Percentiles rank a stretch among this genome's conserved stretches.
Evolutionary conservation across 2,113 vertebrate genomes (phyloP).

Genomic region (Fregetta grallaria): DNA sequence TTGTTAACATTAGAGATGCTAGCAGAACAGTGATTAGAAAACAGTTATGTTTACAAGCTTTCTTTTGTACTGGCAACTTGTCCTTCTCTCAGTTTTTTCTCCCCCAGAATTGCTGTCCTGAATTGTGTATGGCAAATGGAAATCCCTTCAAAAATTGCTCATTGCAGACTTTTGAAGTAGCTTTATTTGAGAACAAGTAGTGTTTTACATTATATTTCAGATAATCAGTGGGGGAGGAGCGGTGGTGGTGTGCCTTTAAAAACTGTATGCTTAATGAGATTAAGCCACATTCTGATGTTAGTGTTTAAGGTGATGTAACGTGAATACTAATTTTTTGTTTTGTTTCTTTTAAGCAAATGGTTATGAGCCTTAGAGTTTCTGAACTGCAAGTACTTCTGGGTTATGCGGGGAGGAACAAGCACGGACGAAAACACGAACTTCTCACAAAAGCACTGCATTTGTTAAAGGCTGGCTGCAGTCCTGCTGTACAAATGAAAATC

Average conservation of each 20-base stretch:
- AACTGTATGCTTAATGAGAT: neutral
- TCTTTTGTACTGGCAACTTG: neutral
- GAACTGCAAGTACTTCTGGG: conserved; percentile 98
- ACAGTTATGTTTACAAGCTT: neutral
- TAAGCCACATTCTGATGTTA: neutral
- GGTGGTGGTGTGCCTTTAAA: neutral
- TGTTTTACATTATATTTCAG: neutral
- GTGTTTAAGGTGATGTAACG: neutral
- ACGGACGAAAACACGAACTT: conserved; percentile 98
- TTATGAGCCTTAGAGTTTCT: conserved; percentile 99
- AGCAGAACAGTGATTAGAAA: neutral
- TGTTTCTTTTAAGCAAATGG: conserved; percentile 93
- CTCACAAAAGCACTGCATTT: conserved; percentile 96
- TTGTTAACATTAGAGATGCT: accelerated
- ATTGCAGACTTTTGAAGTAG: accelerated
- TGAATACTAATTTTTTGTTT: conserved; percentile 3
- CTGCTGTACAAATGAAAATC: conserved; percentile 98
- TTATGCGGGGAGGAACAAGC: conserved; percentile 98
- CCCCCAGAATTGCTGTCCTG: neutral
- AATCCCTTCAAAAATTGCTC: neutral
- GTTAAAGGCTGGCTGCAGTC: conserved; percentile 96
- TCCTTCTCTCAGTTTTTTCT: neutral
- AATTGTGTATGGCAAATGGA: neutral
- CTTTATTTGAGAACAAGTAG: neutral
- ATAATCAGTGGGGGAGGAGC: neutral